These are phyloP conservation scores for Teleopsis dalmanni DNA, from an alignment of 1,140 invertebrate genomes.

Conservation along the genomic window DNA sequence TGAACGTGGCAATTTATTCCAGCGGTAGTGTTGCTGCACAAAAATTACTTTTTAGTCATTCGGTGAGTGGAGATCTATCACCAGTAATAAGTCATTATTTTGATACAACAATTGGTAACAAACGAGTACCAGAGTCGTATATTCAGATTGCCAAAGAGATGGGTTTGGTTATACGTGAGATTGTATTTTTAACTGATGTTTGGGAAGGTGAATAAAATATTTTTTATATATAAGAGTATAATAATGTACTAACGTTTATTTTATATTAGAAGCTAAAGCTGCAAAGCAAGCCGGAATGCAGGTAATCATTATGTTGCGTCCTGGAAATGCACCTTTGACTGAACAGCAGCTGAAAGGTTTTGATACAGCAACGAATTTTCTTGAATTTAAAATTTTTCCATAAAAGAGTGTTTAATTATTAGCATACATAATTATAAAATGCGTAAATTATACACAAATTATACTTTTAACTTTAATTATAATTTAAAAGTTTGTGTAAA, in stretches of 20 bases:
- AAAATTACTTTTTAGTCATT: slow-evolving; percentile 76
- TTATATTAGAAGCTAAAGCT: slow-evolving; percentile 66
- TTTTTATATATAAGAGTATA: not conserved
- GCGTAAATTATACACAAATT: too few species aligned
- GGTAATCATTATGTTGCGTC: slow-evolving; percentile 60
- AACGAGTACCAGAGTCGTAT: slow-evolving; percentile 67
- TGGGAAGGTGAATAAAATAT: slow-evolving; percentile 52
- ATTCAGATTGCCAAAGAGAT: slow-evolving; percentile 66
- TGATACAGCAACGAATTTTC: too few species aligned
- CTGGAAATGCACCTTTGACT: slow-evolving; percentile 60
- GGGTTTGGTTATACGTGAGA: slow-evolving; percentile 52
- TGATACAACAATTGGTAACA: slow-evolving; percentile 76
- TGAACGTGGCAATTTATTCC: slow-evolving; percentile 79
- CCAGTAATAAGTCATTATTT: slow-evolving; percentile 73
- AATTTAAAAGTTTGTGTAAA: too few species aligned
- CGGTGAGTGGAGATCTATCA: slow-evolving; percentile 66
- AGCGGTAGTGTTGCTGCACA: slow-evolving; percentile 88
- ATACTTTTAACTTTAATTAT: too few species aligned
- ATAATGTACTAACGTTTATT: not conserved
- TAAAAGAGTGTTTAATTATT: too few species aligned
- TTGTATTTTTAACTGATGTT: slow-evolving; percentile 81
- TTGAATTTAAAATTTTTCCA: too few species aligned
- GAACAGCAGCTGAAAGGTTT: too few species aligned
- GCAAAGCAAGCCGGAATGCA: slow-evolving; percentile 65
- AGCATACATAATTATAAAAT: too few species aligned